These are phyloP conservation scores for Colinus virginianus DNA, from an alignment of 2,113 vertebrate genomes.

Conservation along the genomic window DNA sequence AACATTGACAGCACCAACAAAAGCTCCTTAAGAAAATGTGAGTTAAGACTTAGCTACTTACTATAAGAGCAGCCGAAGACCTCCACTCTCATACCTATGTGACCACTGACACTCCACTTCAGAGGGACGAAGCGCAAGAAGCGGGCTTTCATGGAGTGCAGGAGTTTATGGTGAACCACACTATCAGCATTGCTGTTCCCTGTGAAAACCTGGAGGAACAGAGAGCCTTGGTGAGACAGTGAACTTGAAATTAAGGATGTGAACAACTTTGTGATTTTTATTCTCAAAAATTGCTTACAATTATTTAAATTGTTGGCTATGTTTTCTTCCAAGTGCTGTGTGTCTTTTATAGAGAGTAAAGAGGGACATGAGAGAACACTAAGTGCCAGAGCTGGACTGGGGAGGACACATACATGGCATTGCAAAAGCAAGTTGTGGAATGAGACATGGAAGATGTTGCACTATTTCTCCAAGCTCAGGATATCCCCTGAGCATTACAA, in stretches of 20 bases:
- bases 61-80: conserved; percentile 93
- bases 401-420: fast-evolving
- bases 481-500: not conserved
- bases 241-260: not conserved
- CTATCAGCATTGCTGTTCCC: conserved; percentile 91
- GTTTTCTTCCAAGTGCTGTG: not conserved
- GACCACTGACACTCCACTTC: conserved; percentile 86
- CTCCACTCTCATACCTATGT: conserved; percentile 89
- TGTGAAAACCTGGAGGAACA: conserved; percentile 83
- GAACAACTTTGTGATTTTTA: not conserved
- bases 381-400: not conserved
- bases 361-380: not conserved
- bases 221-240: not conserved
- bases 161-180: conserved; percentile 88
- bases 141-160: conserved; percentile 86
- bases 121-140: conserved; percentile 91
- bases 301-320: not conserved
- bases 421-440: not conserved
- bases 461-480: not conserved
- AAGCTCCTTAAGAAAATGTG: not conserved
- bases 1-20: not conserved
- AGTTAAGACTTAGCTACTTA: conserved; percentile 77
- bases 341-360: not conserved
- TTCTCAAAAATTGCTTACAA: not conserved
- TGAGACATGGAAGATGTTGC: not conserved